Conservation (phyloP, 2,888 invertebrate species). For the Teinopalpus imperialis region DNA sequence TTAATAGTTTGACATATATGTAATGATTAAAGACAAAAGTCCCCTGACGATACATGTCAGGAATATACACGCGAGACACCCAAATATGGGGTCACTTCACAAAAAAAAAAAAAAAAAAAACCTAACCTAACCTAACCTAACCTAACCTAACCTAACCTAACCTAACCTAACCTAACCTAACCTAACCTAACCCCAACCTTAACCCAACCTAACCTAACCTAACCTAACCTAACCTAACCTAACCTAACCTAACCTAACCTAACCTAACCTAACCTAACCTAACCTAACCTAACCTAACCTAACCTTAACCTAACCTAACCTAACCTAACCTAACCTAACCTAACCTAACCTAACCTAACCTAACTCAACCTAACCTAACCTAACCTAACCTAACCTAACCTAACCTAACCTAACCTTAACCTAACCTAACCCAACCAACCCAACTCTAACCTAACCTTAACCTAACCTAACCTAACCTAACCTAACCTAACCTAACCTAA, state of each 20-base stretch:
- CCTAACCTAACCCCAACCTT: too few species aligned
- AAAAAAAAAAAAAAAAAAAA: too few species aligned
- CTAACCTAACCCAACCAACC: too few species aligned
- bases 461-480: slow-evolving; percentile 16
- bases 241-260: slow-evolving; percentile 17
- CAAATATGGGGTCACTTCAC: too few species aligned
- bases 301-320: too few species aligned
- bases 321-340: slow-evolving; percentile 23
- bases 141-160: slow-evolving; percentile 20
- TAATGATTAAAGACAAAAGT: too few species aligned
- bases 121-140: slow-evolving; percentile 5
- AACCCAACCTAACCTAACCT: slow-evolving; percentile 20
- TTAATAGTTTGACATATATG: too few species aligned
- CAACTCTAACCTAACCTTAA: too few species aligned
- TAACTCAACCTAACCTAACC: slow-evolving; percentile 26
- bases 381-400: slow-evolving; percentile 23
- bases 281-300: slow-evolving; percentile 22
- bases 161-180: slow-evolving; percentile 18
- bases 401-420: too few species aligned
- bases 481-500: slow-evolving; percentile 16
- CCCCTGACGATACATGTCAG: too few species aligned
- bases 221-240: slow-evolving; percentile 22
- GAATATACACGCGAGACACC: too few species aligned
- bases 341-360: slow-evolving; percentile 25
- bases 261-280: slow-evolving; percentile 7